Base-by-base conservation (phyloP, 2,797 vertebrate species). In the Hippoglossus hippoglossus region DNA sequence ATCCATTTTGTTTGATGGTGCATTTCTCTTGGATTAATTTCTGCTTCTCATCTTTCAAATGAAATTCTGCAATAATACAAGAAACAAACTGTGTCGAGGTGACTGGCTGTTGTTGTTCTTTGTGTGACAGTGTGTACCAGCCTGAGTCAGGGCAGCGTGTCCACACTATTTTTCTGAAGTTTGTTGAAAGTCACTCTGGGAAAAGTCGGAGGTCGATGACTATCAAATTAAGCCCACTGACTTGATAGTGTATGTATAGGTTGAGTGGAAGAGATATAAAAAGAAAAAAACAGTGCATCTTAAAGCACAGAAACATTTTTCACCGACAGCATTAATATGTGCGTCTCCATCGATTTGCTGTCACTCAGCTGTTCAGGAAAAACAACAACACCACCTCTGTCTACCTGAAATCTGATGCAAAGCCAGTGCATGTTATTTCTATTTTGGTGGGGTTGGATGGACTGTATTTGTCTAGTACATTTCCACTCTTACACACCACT, bases 261-360 rank as follows among this genome's bases (percentile, higher is more conserved):
- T 49, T 56, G 24, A 75, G 21, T 46, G 26, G 50, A 71, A 46
- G 39, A 7, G 52, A 51, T 50, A n/a, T 44, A 63, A 26, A 67
- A 66, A 76, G 21, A 34, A 63, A 26, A 67, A 76, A 19, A 26
- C 18, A 22, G 6, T 8, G 28, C 22, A 56, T 22, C 52, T 59
- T 52, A 10, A 62, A 50, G 57, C 4, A 49, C 19, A 67, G 47
- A 67, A 49, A 49, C 59, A 50, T 67, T 83, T 61, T 71, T 79
- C 73, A 67, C 62, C 63, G 61, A 77, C 60, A 61, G 44, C 41
- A 65, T 71, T 71, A 1, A 83, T 80, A 62, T 73, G 53, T 59
- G 44, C 44, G 44, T 46, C 44, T 19, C 44, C 18, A 46, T 56
- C 1, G 57, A 76, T 78, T 78, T 71, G 34, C 59, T 65, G 61